Percentiles rank a stretch among this genome's conserved stretches.
phyloP scores from a whole-genome alignment of 2,888 invertebrate genomes.

The Thereva nobilitata region DNA sequence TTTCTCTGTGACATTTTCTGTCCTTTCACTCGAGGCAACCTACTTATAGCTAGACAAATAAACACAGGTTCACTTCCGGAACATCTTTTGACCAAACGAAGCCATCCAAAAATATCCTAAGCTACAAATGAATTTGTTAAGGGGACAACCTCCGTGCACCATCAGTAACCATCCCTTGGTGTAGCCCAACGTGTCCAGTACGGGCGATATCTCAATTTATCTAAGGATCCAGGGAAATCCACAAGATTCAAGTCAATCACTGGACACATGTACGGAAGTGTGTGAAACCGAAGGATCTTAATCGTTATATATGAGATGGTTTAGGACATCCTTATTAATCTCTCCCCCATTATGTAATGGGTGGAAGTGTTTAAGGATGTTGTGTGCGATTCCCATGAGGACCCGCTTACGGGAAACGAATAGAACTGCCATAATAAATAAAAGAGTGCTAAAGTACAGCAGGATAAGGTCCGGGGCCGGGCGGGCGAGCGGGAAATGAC shows the following conservation, averaged over 20 bases:
- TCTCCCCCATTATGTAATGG: constrained; percentile 34
- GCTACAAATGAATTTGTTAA: too few species aligned
- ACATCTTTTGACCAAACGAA: too few species aligned
- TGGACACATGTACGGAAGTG: constrained; percentile 29
- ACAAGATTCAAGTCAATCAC: constrained; percentile 30
- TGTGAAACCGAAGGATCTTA: constrained; percentile 34
- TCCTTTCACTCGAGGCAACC: too few species aligned
- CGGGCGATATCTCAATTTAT: constrained; percentile 16
- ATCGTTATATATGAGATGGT: constrained; percentile 37
- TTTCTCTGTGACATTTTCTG: too few species aligned
- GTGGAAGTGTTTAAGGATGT: constrained; percentile 37
- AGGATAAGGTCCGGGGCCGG: background rate
- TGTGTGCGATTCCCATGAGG: constrained; percentile 33
- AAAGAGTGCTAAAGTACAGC: constrained; percentile 19
- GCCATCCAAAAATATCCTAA: too few species aligned
- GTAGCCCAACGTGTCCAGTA: constrained; percentile 16
- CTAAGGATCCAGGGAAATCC: constrained; percentile 16
- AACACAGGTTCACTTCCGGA: too few species aligned
- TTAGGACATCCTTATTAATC: constrained; percentile 37
- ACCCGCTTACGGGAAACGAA: constrained; percentile 21
- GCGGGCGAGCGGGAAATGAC: constrained; percentile 21
- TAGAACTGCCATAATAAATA: constrained; percentile 31
- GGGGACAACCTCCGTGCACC: too few species aligned
- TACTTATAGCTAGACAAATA: too few species aligned
- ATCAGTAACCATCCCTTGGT: too few species aligned